Evolutionary conservation across 2,797 vertebrate genomes (phyloP).

Genomic region (Synaphobranchus kaupii): DNA sequence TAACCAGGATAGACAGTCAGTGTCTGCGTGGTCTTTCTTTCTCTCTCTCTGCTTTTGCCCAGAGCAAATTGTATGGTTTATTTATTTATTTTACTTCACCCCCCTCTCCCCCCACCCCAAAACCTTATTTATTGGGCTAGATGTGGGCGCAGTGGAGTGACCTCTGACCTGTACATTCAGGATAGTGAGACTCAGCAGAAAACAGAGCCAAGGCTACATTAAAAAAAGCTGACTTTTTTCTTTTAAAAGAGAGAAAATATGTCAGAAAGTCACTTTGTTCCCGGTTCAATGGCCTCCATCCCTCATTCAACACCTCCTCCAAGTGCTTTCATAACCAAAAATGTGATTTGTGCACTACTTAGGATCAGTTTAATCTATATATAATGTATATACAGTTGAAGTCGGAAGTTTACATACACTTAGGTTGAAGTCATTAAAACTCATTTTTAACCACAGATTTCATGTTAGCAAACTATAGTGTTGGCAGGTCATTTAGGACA

Average conservation of each 20-base stretch:
- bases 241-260: background rate
- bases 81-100: background rate
- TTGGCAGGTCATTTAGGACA: too few species aligned
- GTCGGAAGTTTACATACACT: too few species aligned
- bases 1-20: background rate
- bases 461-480: too few species aligned
- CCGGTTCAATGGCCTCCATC: background rate
- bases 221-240: constrained; percentile 8
- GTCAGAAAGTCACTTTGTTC: background rate
- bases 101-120: background rate
- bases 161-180: constrained; percentile 34
- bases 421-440: too few species aligned
- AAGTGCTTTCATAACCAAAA: background rate
- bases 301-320: background rate
- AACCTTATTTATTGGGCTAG: constrained; percentile 10
- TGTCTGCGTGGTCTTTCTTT: background rate
- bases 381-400: background rate
- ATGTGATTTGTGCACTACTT: background rate
- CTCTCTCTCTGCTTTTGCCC: background rate
- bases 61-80: background rate
- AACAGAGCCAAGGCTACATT: background rate
- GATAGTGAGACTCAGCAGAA: constrained; percentile 29
- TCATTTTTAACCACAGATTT: too few species aligned
- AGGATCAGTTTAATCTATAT: background rate
- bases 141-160: background rate